Evolutionary conservation across 2,888 invertebrate genomes (phyloP), one percentile per base, ranked within the genome.

Genomic region (Lycaena phlaeas): DNA sequence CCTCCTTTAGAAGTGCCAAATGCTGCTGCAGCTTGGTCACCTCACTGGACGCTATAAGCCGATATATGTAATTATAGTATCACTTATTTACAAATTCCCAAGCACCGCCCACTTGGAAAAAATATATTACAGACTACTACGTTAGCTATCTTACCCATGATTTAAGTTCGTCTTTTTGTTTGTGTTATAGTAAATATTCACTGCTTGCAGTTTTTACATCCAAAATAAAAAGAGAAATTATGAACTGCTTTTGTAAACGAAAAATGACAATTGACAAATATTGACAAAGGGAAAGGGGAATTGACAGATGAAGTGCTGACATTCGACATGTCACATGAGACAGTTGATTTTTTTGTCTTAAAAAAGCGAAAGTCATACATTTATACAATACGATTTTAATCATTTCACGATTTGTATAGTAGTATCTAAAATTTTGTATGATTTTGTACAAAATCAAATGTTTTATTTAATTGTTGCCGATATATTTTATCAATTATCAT

Each of bases 1-100:
- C 95, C 54, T 95, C 94, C 59, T 95, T 91, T 46, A 97, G 85
- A 43, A 97, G 86, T 42, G 90, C 76, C 50, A 97, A 84, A 68
- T 97, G 96, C 68, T 94, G 94, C 70, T 95, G 94, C 55, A 91
- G 82, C 71, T 91, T 91, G 44, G 86, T 84, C 54, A 87, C 86
- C 69, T 89, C 89, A 51, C 85, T 85, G 46, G 87, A 85, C 59
- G 85, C 87, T 87, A 22, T 22, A 34, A 18, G 71, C 57, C n/a
- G n/a, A n/a, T n/a, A n/a, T n/a, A n/a, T n/a, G n/a, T 70, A 66
- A 43, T 41, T 42, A 43, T 46, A 30, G 48, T 44, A 44, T 41
- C 25, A 17, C 25, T 31, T 41, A 47, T 42, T n/a, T n/a, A n/a
- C 28, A 43, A 42, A 64, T 54, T 51, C 61, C 59, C 68, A 74